A percentile compares a stretch with the other conserved stretches of the same genome.
Conservation (phyloP, 1,140 invertebrate genomes). For the Cheumatopsyche charites region DNA sequence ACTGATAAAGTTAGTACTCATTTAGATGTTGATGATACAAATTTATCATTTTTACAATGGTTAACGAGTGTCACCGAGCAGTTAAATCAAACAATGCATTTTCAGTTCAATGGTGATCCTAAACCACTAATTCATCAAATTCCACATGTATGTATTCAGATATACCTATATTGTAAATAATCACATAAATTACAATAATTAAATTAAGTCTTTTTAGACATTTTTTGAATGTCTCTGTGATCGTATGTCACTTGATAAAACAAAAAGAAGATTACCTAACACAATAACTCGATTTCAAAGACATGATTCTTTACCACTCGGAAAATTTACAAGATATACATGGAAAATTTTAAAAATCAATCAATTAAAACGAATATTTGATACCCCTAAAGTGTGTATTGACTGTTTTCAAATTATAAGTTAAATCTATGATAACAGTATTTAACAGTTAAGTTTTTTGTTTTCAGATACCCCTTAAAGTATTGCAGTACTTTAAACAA, state of each 20-base stretch:
- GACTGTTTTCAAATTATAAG: neutral
- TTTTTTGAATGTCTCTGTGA: conserved; percentile 77
- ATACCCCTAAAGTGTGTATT: conserved; percentile 66
- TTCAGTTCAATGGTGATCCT: conserved; percentile 73
- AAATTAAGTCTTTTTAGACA: conserved; percentile 54
- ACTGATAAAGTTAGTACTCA: no score
- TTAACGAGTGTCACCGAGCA: conserved; percentile 76
- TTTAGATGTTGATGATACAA: no score
- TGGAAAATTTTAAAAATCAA: conserved; percentile 78
- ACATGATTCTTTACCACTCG: conserved; percentile 69
- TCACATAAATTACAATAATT: neutral
- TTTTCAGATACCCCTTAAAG: conserved; percentile 67
- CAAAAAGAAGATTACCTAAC: conserved; percentile 74
- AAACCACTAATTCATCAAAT: conserved; percentile 75
- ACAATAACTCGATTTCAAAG: conserved; percentile 64
- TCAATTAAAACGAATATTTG: conserved; percentile 79
- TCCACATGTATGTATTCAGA: conserved; percentile 60
- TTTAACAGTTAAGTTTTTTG: no score
- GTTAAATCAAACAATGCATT: conserved; percentile 82
- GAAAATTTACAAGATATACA: conserved; percentile 74
- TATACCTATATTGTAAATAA: neutral
- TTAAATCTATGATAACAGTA: neutral
- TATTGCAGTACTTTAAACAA: conserved; percentile 71
- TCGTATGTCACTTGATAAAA: conserved; percentile 68
- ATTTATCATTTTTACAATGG: conserved; percentile 70